Conservation (phyloP, 2,888 invertebrate genomes). For the Sminthurides aquaticus region DNA sequence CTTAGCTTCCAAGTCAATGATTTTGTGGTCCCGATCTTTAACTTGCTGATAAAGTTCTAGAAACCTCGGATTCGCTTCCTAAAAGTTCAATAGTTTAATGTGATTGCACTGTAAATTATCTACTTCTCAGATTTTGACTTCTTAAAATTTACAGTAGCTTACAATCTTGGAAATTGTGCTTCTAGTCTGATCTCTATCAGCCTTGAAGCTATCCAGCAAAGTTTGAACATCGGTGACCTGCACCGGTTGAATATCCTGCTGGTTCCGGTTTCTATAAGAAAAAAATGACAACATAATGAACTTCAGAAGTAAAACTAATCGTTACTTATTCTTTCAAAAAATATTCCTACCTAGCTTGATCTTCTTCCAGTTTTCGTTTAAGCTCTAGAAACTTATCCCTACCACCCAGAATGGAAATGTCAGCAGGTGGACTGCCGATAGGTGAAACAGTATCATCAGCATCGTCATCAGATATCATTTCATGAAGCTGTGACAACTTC, state of each 20-base stretch:
- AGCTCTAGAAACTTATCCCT: slow-evolving; percentile 28
- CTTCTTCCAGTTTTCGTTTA: slow-evolving; percentile 30
- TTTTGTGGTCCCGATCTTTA: slow-evolving; percentile 28
- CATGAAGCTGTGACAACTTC: slow-evolving; percentile 18
- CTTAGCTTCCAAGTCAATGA: slow-evolving; percentile 27
- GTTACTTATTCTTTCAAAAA: not conserved
- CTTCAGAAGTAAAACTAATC: not conserved
- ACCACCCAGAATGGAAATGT: slow-evolving; percentile 24
- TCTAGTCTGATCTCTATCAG: slow-evolving; percentile 13
- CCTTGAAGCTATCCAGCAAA: slow-evolving; percentile 22
- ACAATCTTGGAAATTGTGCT: slow-evolving; percentile 12
- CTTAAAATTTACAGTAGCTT: slow-evolving; percentile 1
- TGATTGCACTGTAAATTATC: not conserved
- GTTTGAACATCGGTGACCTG: slow-evolving; percentile 22
- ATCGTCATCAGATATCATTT: slow-evolving; percentile 22
- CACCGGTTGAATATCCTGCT: slow-evolving; percentile 11
- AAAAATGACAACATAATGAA: not conserved
- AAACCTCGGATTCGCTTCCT: slow-evolving; percentile 31
- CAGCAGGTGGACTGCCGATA: slow-evolving; percentile 33
- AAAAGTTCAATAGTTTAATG: not conserved
- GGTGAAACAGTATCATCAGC: slow-evolving; percentile 28
- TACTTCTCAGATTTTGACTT: not conserved
- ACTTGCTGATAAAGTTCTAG: slow-evolving; percentile 29
- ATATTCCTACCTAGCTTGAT: slow-evolving; percentile 20
- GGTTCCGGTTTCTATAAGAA: slow-evolving; percentile 2